Percentiles rank a stretch among this genome's conserved stretches.
Conservation (phyloP, 2,888 invertebrate genomes). For the Xiphydria camelus region DNA sequence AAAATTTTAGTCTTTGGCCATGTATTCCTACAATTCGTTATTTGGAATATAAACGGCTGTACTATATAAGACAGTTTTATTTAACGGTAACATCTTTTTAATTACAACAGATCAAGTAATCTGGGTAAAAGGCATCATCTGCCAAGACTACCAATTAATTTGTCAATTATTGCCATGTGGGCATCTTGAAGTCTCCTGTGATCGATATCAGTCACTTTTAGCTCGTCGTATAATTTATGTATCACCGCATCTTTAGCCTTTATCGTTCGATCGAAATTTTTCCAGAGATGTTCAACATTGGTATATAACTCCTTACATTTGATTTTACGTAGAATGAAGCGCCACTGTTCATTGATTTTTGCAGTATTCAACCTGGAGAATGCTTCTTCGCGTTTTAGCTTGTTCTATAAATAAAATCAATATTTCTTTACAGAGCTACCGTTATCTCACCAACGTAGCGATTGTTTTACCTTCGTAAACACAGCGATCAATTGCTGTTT, state of each 20-base stretch:
- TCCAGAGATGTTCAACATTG: conserved; percentile 68
- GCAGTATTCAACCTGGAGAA: conserved; percentile 79
- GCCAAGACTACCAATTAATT: conserved; percentile 64
- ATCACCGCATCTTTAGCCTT: conserved; percentile 72
- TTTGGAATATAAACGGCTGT: neutral
- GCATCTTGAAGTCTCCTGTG: conserved; percentile 73
- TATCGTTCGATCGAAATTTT: conserved; percentile 66
- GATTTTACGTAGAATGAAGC: conserved; percentile 72
- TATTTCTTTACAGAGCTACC: conserved; percentile 9
- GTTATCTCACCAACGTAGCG: conserved; percentile 4
- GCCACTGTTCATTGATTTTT: conserved; percentile 86
- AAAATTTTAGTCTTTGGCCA: conserved; percentile 61
- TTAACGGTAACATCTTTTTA: too few species aligned
- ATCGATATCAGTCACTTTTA: conserved; percentile 74
- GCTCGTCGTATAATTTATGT: conserved; percentile 65
- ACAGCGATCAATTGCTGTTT: conserved; percentile 79
- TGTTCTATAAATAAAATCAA: conserved; percentile 65
- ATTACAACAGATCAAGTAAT: neutral
- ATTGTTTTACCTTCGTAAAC: conserved; percentile 72
- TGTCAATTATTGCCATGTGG: conserved; percentile 72
- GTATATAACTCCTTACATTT: conserved; percentile 76
- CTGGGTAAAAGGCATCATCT: too few species aligned
- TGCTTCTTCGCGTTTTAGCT: conserved; percentile 79
- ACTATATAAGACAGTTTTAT: too few species aligned
- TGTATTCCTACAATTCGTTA: conserved; percentile 61